phyloP scores from a whole-genome alignment of 2,888 invertebrate genomes.

The Julus scandinavius region DNA sequence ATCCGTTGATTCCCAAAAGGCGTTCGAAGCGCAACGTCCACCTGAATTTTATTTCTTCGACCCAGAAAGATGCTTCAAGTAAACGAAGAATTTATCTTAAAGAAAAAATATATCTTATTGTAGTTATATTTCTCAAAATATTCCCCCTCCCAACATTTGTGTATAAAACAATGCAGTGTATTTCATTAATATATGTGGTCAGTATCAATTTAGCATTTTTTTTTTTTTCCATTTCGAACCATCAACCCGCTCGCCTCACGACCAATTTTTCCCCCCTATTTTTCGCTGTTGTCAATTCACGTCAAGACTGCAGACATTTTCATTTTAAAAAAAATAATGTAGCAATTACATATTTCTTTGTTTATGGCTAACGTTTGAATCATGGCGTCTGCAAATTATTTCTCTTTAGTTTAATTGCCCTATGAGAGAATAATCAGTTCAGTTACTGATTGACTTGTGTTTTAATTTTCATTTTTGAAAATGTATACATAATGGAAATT shows the following conservation, averaged over 20 bases:
- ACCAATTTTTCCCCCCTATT: not conserved
- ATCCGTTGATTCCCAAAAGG: not conserved
- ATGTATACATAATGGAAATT: not conserved
- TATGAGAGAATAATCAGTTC: not conserved
- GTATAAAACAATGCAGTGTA: slow-evolving; percentile 43
- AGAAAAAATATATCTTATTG: slow-evolving; percentile 36
- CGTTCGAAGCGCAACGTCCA: not conserved
- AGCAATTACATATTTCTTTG: not conserved
- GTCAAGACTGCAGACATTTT: not conserved
- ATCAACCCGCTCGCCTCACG: not conserved
- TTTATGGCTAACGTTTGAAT: not conserved
- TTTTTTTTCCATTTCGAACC: slow-evolving; percentile 15
- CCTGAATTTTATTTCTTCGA: not conserved
- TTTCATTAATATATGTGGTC: slow-evolving; percentile 45
- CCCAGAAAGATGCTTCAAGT: slow-evolving; percentile 5
- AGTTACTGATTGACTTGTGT: not conserved
- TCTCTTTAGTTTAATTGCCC: not conserved
- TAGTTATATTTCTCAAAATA: slow-evolving; percentile 29
- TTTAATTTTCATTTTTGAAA: slow-evolving; percentile 28
- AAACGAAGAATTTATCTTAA: slow-evolving; percentile 20
- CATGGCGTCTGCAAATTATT: not conserved
- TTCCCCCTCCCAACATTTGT: slow-evolving; percentile 6
- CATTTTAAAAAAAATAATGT: not conserved
- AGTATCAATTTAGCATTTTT: slow-evolving; percentile 28
- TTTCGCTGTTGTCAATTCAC: not conserved